Conservation (phyloP, 2,113 vertebrate genomes). For the Micronycteris hirsuta region DNA sequence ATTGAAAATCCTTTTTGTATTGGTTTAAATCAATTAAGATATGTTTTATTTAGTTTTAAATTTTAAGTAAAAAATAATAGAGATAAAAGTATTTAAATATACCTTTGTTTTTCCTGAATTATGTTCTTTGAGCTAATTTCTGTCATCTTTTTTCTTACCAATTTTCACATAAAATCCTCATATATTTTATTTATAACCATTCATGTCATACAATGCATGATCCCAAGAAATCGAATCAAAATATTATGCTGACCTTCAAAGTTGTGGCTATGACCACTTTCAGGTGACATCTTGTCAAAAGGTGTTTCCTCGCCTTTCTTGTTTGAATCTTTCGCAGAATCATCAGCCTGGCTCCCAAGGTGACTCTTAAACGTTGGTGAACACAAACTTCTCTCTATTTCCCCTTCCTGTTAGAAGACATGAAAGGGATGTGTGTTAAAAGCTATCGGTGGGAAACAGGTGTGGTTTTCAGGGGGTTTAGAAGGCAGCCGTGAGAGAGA, state of each 20-base stretch:
- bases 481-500: background rate
- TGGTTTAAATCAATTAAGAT: background rate
- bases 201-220: background rate
- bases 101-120: background rate
- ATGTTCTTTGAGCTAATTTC: background rate
- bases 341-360: slow-evolving; percentile 63
- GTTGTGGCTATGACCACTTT: slow-evolving; percentile 65
- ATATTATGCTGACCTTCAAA: slow-evolving; percentile 77
- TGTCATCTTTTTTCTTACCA: background rate
- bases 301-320: slow-evolving; percentile 77
- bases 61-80: background rate
- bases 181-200: slow-evolving; percentile 17
- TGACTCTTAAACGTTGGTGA: slow-evolving; percentile 72
- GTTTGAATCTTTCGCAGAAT: slow-evolving; percentile 64
- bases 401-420: slow-evolving; percentile 82
- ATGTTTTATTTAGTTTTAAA: background rate
- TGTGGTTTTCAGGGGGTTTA: slow-evolving; percentile 27
- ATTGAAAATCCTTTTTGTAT: background rate
- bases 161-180: slow-evolving; percentile 5
- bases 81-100: background rate
- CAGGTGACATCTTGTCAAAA: slow-evolving; percentile 81
- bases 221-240: slow-evolving; percentile 43
- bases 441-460: slow-evolving; percentile 71
- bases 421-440: slow-evolving; percentile 71
- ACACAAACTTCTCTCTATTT: slow-evolving; percentile 77